These are phyloP conservation scores for Delia radicum DNA, from an alignment of 1,140 invertebrate genomes.

Conservation along the genomic window DNA sequence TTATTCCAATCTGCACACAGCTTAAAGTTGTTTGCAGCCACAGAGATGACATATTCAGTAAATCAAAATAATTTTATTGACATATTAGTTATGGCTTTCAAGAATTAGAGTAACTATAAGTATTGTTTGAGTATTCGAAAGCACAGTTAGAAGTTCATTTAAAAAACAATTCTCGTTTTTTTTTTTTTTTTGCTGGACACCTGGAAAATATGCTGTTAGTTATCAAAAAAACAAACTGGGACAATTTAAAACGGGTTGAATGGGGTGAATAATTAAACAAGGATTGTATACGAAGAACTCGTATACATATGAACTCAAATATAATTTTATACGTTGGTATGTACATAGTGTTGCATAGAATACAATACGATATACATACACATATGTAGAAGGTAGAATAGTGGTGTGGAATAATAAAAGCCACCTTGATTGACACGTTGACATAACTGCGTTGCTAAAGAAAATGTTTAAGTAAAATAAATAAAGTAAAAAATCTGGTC, in stretches of 20 bases:
- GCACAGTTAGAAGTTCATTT: no score
- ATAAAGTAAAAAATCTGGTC: not conserved
- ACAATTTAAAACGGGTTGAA: not conserved
- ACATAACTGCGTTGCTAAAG: not conserved
- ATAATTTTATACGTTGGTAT: not conserved
- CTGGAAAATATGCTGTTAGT: not conserved
- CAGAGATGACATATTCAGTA: no score
- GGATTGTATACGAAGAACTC: not conserved
- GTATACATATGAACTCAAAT: not conserved
- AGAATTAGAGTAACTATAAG: no score
- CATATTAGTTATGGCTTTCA: no score
- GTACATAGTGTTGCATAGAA: no score
- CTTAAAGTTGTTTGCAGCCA: no score
- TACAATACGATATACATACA: not conserved
- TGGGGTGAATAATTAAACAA: conserved; percentile 20
- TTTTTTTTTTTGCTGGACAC: not conserved
- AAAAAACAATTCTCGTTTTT: no score
- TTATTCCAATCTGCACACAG: no score
- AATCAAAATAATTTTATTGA: no score
- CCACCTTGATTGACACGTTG: conserved; percentile 20
- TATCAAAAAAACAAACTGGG: not conserved
- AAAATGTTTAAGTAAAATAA: not conserved
- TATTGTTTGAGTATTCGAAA: no score
- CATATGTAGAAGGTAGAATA: not conserved
- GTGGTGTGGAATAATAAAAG: conserved; percentile 12